A percentile compares a stretch with the other conserved stretches of the same genome.
Evolutionary conservation across 2,113 vertebrate species (phyloP).

Genomic region (Phalacrocorax aristotelis): DNA sequence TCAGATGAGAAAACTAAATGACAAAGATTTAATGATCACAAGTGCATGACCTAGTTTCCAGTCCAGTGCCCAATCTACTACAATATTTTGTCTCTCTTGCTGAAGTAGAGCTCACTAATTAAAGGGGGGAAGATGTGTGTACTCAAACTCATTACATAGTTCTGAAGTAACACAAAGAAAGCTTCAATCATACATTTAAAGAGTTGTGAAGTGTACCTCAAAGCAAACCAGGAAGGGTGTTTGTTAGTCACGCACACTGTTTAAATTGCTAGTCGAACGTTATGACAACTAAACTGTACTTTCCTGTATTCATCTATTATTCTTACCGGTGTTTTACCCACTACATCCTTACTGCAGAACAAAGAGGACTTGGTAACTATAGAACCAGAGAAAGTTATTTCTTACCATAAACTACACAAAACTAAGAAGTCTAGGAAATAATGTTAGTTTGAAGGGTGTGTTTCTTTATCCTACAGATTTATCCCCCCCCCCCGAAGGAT

Average conservation of each 20-base stretch:
- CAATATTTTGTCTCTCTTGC: background rate
- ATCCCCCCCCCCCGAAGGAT: background rate
- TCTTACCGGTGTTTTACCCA: background rate
- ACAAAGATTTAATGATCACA: background rate
- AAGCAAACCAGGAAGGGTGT: background rate
- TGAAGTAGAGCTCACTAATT: conserved; percentile 35
- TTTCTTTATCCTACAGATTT: background rate
- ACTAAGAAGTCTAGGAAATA: background rate
- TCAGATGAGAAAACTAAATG: background rate
- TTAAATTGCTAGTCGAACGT: background rate
- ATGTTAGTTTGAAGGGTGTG: background rate
- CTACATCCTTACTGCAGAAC: background rate
- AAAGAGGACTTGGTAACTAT: background rate
- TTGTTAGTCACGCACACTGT: background rate
- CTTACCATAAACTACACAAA: background rate
- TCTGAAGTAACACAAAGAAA: background rate
- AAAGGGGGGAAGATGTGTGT: background rate
- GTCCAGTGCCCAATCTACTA: background rate
- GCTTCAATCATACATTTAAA: background rate
- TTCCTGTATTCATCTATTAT: background rate
- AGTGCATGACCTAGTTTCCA: conserved; percentile 42
- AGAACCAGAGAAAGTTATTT: background rate
- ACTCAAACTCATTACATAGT: background rate
- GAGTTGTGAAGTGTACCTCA: background rate
- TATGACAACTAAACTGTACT: background rate